phyloP scores from a whole-genome alignment of 2,888 invertebrate species.

The Ernsta delagoae region DNA sequence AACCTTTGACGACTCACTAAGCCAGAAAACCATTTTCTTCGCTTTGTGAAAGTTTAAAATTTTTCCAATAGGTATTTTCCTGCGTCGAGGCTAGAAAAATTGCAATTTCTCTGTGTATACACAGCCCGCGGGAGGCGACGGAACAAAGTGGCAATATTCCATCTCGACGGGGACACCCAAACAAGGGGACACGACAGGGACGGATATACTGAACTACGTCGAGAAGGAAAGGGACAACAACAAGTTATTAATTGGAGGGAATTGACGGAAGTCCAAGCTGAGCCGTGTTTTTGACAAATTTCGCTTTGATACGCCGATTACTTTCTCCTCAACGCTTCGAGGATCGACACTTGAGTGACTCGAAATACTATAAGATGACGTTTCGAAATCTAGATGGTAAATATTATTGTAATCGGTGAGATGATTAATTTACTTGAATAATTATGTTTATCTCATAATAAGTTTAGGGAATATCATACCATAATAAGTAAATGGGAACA shows the following conservation, averaged over 20 bases:
- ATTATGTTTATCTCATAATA: no score
- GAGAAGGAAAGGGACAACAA: constrained; percentile 53
- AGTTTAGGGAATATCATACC: no score
- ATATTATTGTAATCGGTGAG: neutral
- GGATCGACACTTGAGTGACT: constrained; percentile 65
- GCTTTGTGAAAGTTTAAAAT: constrained; percentile 61
- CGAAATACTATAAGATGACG: constrained; percentile 52
- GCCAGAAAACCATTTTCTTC: constrained; percentile 46
- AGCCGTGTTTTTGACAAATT: constrained; percentile 84
- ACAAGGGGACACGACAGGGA: constrained; percentile 75
- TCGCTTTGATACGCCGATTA: constrained; percentile 83
- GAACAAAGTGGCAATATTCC: constrained; percentile 84
- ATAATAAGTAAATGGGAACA: no score
- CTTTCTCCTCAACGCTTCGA: constrained; percentile 77
- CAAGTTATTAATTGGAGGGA: constrained; percentile 82
- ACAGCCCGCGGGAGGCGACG: constrained; percentile 76
- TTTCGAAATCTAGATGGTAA: constrained; percentile 44
- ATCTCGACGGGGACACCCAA: constrained; percentile 82
- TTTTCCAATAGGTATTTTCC: constrained; percentile 63
- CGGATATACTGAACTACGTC: constrained; percentile 43
- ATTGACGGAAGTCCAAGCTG: constrained; percentile 81
- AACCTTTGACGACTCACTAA: constrained; percentile 45
- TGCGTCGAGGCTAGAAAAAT: constrained; percentile 66
- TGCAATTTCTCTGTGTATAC: constrained; percentile 74
- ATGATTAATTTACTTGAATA: no score